Base-by-base conservation (phyloP, 1,140 invertebrate species). In the Uloborus diversus region DNA sequence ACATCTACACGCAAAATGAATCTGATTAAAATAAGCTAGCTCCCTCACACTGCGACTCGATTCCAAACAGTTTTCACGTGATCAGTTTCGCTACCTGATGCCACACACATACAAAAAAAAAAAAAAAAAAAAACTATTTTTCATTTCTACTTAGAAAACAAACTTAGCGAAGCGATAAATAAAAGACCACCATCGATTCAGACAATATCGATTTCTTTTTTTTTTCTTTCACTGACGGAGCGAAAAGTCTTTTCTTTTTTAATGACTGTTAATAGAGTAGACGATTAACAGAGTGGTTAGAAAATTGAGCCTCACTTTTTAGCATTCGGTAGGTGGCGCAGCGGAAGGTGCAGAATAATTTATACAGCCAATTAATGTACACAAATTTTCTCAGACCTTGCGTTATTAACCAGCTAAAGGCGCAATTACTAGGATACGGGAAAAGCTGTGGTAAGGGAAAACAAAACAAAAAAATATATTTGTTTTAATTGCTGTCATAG, bases 401-500 rank as follows among this genome's bases (percentile, higher is more conserved):
- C 70, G 61, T 33, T 75, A 62, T 75, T 75, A 64, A 51, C 17
- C 28, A 35, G 53, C 49, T 53, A 14, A 53, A 53, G 23, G 64
- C 59, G 70, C 70, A 75, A 75, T 75, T 75, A 75, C 59, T 4
- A 13, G 20, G 7, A 30, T 30, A 68, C 14, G 30, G 49, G 20
- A 56, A 37, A 20, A 33, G 51, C n/a, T 62, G 70, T 59, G 25
- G 25, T 14, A 42, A 42, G 20, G 56, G 28, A 20, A 33, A 7
- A 20, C 30, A 3, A 14, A 4, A 35, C 28, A 28, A 51, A 37
- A 75, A 62, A 69, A 69, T 62, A 62, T 75, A 75, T 75, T 75
- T 75, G 70, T 59, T 75, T 75, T 75, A 75, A 75, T 75, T 75
- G 70, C 70, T 75, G 70, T 75, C 70, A 64, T 33, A 51, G 30